A percentile compares a stretch with the other conserved stretches of the same genome.
Evolutionary conservation across 2,113 vertebrate genomes (phyloP).

Genomic region (Fulmarus glacialis): DNA sequence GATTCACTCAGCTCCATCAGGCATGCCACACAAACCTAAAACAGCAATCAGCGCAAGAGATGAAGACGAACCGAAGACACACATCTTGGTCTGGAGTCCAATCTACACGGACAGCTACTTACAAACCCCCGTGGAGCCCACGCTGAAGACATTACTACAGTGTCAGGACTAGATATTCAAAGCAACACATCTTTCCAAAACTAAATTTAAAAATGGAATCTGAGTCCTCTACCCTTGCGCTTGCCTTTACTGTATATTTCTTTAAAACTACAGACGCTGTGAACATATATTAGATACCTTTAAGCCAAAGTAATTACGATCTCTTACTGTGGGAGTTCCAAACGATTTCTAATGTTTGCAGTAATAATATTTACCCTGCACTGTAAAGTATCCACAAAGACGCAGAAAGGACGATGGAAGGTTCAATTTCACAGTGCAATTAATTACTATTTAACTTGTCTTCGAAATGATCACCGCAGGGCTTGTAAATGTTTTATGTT

Average conservation of each 20-base stretch:
- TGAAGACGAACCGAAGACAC: too few species aligned
- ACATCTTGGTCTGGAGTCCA: not conserved
- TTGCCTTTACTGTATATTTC: not conserved
- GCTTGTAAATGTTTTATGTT: not conserved
- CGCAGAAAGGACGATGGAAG: not conserved
- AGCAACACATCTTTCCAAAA: not conserved
- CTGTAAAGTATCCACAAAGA: not conserved
- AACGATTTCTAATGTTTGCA: not conserved
- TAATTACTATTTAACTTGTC: not conserved
- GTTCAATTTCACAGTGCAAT: not conserved
- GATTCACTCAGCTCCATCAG: not conserved
- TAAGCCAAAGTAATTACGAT: not conserved
- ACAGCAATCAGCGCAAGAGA: accelerated
- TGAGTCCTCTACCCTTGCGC: not conserved
- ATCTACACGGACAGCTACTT: not conserved
- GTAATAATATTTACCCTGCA: not conserved
- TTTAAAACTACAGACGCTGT: not conserved
- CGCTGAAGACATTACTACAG: accelerated
- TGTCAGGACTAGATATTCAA: not conserved
- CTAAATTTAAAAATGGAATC: not conserved
- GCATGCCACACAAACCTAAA: not conserved
- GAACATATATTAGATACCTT: not conserved
- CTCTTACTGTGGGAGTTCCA: not conserved
- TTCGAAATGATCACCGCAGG: not conserved
- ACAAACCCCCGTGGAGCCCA: accelerated